Percentiles rank a stretch among this genome's conserved stretches.
Conservation (phyloP, 2,888 invertebrate genomes). For the Drosophila acutilabella region DNA sequence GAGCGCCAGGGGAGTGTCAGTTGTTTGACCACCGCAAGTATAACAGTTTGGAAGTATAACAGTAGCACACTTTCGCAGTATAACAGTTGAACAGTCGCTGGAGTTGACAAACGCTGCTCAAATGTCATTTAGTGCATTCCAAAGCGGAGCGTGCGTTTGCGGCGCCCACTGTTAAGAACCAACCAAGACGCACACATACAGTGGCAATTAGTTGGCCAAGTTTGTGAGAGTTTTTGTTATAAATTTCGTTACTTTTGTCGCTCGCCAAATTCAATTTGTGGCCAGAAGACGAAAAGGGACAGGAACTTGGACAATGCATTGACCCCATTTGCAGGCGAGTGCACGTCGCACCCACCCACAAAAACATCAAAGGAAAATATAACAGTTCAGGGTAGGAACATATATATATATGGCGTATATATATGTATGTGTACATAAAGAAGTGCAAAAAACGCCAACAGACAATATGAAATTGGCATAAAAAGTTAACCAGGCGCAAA, state of each 20-base stretch:
- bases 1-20: slow-evolving; percentile 29
- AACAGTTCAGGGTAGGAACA: slow-evolving; percentile 3
- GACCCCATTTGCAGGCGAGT: slow-evolving; percentile 47
- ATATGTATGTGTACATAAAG: slow-evolving; percentile 11
- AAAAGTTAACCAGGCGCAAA: slow-evolving; percentile 64
- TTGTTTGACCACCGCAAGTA: slow-evolving; percentile 42
- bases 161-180: slow-evolving; percentile 39
- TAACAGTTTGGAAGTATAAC: slow-evolving; percentile 4
- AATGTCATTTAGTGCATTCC: slow-evolving; percentile 62
- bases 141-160: slow-evolving; percentile 16
- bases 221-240: slow-evolving; percentile 22
- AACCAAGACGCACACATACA: slow-evolving; percentile 20
- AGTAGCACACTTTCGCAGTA: slow-evolving; percentile 13
- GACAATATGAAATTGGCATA: slow-evolving; percentile 58
- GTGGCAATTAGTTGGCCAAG: slow-evolving; percentile 46
- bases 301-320: slow-evolving; percentile 38
- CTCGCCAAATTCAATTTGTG: slow-evolving; percentile 40
- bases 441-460: slow-evolving; percentile 27
- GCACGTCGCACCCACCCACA: slow-evolving; percentile 12
- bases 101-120: slow-evolving; percentile 20
- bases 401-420: background rate
- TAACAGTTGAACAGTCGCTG: background rate
- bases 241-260: slow-evolving; percentile 17
- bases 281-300: slow-evolving; percentile 24
- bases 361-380: slow-evolving; percentile 41